Percentiles rank a stretch among this genome's conserved stretches.
Conservation (phyloP, 2,797 vertebrate genomes). For the Paguma larvata region DNA sequence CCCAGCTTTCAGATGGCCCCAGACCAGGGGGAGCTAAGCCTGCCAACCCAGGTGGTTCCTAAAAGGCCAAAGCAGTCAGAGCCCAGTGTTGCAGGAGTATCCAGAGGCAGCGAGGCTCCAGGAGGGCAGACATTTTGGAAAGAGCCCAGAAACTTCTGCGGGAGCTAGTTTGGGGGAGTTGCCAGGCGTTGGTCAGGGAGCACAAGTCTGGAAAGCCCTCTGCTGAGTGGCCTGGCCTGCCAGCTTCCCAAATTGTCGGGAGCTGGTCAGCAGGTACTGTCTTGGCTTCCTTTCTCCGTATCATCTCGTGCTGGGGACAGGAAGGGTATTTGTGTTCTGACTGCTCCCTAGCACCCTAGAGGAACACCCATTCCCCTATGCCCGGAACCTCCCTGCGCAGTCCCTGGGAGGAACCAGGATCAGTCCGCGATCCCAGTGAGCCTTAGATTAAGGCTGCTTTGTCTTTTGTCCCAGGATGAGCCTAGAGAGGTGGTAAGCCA, state of each 20-base stretch:
- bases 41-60: slow-evolving; percentile 23
- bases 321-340: background rate
- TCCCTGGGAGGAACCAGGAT: background rate
- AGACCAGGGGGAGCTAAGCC: background rate
- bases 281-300: background rate
- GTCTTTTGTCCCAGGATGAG: background rate
- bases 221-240: background rate
- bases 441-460: background rate
- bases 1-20: background rate
- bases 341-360: background rate
- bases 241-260: background rate
- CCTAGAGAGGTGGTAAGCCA: background rate
- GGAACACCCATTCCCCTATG: background rate
- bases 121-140: slow-evolving; percentile 26
- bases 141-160: slow-evolving; percentile 11
- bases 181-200: background rate
- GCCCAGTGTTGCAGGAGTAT: background rate
- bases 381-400: background rate
- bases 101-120: background rate
- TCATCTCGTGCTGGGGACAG: background rate
- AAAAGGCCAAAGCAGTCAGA: background rate
- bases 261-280: background rate
- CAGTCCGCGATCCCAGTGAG: background rate
- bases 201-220: background rate
- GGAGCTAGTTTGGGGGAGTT: background rate